These are phyloP conservation scores for Dione vanillae DNA, from an alignment of 2,888 invertebrate genomes.

Conservation along the genomic window DNA sequence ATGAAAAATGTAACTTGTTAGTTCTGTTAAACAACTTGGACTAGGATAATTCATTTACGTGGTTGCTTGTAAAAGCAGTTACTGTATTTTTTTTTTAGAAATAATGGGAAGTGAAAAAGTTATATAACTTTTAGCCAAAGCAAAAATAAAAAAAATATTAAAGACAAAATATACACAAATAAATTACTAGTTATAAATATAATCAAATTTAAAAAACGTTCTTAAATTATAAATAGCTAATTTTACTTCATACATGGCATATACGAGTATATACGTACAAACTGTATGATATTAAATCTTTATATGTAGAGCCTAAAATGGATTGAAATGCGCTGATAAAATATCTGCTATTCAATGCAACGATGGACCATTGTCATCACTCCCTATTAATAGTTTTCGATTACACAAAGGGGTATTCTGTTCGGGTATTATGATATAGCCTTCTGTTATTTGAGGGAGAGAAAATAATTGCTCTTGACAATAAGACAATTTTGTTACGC, in stretches of 20 bases:
- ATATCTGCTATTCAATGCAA: conserved; percentile 34
- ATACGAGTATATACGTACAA: background rate
- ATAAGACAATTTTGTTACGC: background rate
- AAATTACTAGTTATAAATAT: too few relatives aligned
- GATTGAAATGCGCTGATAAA: conserved; percentile 9
- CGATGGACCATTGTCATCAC: conserved; percentile 36
- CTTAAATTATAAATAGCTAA: too few relatives aligned
- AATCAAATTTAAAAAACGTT: too few relatives aligned
- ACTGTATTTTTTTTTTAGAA: too few relatives aligned
- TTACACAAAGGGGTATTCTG: conserved; percentile 24
- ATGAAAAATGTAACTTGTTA: background rate
- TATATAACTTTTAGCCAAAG: too few relatives aligned
- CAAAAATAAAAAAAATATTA: too few relatives aligned
- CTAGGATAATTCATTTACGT: background rate
- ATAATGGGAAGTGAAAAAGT: too few relatives aligned
- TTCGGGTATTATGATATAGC: conserved; percentile 26
- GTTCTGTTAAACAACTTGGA: background rate
- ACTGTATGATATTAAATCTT: background rate
- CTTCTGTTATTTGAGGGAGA: conserved; percentile 2
- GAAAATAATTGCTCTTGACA: conserved; percentile 2
- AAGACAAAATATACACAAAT: too few relatives aligned
- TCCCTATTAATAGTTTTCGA: conserved; percentile 30
- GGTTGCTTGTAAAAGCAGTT: too few relatives aligned
- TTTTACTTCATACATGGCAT: background rate
- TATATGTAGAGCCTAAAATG: conserved; percentile 3